phyloP scores from a whole-genome alignment of 2,113 vertebrate species.

The Poeciliopsis prolifica region DNA sequence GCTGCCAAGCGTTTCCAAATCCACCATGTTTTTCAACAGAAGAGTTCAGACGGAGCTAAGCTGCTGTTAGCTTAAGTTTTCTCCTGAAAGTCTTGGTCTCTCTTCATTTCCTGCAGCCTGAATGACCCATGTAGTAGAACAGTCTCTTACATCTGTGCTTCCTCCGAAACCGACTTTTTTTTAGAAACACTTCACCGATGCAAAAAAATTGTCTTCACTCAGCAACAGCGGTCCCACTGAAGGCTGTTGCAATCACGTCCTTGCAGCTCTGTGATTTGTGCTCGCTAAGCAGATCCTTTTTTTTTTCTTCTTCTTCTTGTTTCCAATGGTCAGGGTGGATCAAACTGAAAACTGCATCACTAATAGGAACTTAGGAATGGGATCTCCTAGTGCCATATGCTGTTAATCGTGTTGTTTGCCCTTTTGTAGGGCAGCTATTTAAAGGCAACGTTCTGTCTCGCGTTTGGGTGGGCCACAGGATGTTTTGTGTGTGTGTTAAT shows the following conservation, averaged over 20 bases:
- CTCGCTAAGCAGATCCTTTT: too few species aligned
- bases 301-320: too few species aligned
- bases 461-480: slow-evolving; percentile 41
- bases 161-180: too few species aligned
- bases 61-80: not conserved
- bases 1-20: not conserved
- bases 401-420: slow-evolving; percentile 18
- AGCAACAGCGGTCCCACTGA: not conserved
- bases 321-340: too few species aligned
- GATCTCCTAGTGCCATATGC: not conserved
- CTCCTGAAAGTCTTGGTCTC: not conserved
- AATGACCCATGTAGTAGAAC: not conserved
- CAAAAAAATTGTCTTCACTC: not conserved
- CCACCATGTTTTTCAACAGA: not conserved
- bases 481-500: not conserved
- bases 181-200: not conserved
- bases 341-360: not conserved
- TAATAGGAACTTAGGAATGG: not conserved
- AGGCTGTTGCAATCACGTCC: too few species aligned
- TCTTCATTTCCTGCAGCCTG: not conserved
- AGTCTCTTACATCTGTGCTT: not conserved
- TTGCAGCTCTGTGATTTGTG: too few species aligned
- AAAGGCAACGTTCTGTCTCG: not conserved
- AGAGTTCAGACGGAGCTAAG: not conserved
- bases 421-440: slow-evolving; percentile 21